phyloP scores from a whole-genome alignment of 2,797 vertebrate genomes.

The Loris lydekkerianus region DNA sequence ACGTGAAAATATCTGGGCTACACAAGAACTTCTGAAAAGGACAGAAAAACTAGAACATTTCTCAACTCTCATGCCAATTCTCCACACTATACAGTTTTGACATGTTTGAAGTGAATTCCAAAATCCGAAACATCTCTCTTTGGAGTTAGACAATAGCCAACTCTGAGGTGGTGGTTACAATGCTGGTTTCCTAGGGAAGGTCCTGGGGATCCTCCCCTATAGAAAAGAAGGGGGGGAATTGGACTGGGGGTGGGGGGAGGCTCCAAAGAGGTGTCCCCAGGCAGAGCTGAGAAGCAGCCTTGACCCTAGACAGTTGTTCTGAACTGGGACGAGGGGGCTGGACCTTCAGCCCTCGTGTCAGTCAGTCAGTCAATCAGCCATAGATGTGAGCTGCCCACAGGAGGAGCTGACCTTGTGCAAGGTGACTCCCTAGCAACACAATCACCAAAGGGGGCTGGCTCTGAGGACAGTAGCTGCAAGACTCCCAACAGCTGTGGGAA shows the following conservation, averaged over 20 bases:
- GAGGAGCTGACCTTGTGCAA: not conserved
- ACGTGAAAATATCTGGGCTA: not conserved
- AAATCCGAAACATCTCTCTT: not conserved
- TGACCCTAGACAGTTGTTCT: not conserved
- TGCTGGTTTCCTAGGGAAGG: not conserved
- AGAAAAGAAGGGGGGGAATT: not conserved
- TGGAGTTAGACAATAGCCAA: not conserved
- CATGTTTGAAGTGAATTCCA: constrained; percentile 10
- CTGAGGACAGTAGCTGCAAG: not conserved
- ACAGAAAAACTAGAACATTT: not conserved
- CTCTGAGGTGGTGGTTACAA: not conserved
- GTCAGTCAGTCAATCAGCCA: not conserved
- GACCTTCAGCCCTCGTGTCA: not conserved
- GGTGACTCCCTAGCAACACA: not conserved
- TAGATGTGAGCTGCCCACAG: too few relatives aligned
- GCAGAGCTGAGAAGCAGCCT: not conserved
- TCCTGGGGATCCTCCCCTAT: not conserved
- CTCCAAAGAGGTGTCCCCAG: not conserved
- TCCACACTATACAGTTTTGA: not conserved
- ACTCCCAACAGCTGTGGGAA: not conserved
- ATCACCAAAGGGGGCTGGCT: not conserved
- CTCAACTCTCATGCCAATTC: not conserved
- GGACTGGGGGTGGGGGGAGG: not conserved
- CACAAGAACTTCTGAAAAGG: not conserved
- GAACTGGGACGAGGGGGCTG: not conserved